Evolutionary conservation across 2,113 vertebrate genomes (phyloP).

Genomic region (Sclerurus mexicanus): DNA sequence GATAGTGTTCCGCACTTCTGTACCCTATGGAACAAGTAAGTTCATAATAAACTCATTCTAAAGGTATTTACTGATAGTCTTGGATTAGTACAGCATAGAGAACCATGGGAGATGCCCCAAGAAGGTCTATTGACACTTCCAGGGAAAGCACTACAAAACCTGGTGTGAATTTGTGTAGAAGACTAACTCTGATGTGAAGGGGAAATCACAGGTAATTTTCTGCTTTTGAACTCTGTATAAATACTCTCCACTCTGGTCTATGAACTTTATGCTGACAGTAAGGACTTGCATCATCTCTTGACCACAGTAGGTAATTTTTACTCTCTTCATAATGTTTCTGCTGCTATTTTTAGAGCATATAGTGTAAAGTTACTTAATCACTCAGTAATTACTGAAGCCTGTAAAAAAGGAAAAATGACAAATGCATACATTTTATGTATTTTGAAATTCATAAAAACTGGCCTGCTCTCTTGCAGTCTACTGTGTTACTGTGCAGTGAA

Average conservation of each 20-base stretch:
- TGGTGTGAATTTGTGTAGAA: background rate
- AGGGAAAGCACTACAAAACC: background rate
- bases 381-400: background rate
- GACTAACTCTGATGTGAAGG: background rate
- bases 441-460: background rate
- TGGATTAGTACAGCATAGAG: background rate
- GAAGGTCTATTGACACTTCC: background rate
- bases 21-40: background rate
- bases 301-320: background rate
- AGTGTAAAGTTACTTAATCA: background rate
- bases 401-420: background rate
- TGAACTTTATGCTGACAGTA: background rate
- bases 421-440: background rate
- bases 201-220: background rate
- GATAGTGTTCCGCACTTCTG: background rate
- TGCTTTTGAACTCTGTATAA: background rate
- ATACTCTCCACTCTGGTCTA: background rate
- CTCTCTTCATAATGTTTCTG: background rate
- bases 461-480: background rate
- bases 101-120: background rate
- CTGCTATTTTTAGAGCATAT: background rate
- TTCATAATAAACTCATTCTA: background rate
- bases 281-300: background rate
- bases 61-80: background rate
- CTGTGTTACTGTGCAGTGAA: background rate